Percentiles rank a stretch among this genome's conserved stretches.
These are phyloP conservation scores for Saccostrea glomerata DNA, from an alignment of 1,140 invertebrate species.

Conservation along the genomic window DNA sequence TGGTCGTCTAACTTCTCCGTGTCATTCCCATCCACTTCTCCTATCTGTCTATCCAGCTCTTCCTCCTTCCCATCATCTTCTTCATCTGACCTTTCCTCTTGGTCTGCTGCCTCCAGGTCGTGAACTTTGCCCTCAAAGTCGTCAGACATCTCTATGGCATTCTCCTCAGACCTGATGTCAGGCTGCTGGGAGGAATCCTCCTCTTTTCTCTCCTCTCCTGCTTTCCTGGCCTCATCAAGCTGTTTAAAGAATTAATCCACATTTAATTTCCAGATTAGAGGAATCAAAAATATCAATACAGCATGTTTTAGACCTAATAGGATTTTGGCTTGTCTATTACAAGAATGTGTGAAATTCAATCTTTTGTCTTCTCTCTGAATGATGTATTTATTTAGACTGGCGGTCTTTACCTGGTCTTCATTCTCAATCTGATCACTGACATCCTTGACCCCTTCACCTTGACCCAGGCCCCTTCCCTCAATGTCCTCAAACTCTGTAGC, in stretches of 20 bases:
- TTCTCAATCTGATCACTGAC: constrained; percentile 95
- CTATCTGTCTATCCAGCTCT: constrained; percentile 95
- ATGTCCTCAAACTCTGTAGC: constrained; percentile 82
- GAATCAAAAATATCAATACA: too few relatives aligned
- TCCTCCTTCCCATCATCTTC: constrained; percentile 81
- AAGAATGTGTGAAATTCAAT: too few relatives aligned
- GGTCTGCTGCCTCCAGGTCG: constrained; percentile 84
- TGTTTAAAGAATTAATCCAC: constrained; percentile 79
- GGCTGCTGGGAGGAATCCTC: constrained; percentile 75
- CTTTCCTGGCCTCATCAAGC: constrained; percentile 90
- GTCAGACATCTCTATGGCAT: constrained; percentile 96
- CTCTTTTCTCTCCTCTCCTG: constrained; percentile 82
- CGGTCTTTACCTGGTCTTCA: constrained; percentile 86
- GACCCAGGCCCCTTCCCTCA: constrained; percentile 88
- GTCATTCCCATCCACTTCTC: constrained; percentile 89
- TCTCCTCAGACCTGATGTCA: constrained; percentile 88
- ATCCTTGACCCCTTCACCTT: constrained; percentile 94
- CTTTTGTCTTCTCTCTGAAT: too few relatives aligned
- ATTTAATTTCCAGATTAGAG: too few relatives aligned
- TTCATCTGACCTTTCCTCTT: constrained; percentile 83
- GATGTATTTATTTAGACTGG: neutral
- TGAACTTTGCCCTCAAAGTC: constrained; percentile 93
- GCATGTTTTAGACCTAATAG: too few relatives aligned
- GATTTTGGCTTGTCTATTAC: too few relatives aligned
- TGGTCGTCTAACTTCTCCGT: constrained; percentile 87